Evolutionary conservation across 2,113 vertebrate genomes (phyloP).

Genomic region (Leptobrachium leishanense): DNA sequence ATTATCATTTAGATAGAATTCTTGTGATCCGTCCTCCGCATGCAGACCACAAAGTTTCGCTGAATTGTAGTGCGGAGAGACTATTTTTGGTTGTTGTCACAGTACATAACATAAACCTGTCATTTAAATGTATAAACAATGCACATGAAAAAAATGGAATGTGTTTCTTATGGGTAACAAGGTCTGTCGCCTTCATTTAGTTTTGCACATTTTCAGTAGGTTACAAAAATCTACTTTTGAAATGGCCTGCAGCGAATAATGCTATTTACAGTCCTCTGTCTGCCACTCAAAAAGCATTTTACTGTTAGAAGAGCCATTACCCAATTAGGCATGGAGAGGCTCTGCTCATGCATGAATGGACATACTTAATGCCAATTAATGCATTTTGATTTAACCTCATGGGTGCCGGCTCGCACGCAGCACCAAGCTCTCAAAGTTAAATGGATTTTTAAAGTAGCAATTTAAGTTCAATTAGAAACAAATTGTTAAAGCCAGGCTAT

Average conservation of each 20-base stretch:
- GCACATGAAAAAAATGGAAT: not conserved
- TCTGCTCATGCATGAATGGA: slow-evolving; percentile 6
- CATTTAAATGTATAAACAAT: slow-evolving; percentile 1
- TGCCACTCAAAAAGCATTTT: slow-evolving; percentile 28
- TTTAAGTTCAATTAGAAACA: slow-evolving; percentile 20
- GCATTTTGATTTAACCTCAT: slow-evolving; percentile 27
- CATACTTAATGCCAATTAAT: slow-evolving; percentile 36
- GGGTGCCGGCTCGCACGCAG: slow-evolving; percentile 9
- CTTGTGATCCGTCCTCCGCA: too few relatives aligned
- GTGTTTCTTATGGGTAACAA: not conserved
- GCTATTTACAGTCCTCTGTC: slow-evolving; percentile 22
- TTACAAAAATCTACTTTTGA: slow-evolving; percentile 1
- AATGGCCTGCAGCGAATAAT: slow-evolving; percentile 18
- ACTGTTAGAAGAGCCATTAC: slow-evolving; percentile 39
- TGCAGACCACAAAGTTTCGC: not conserved
- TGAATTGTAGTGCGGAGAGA: not conserved
- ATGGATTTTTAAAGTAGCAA: not conserved
- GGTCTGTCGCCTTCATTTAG: not conserved
- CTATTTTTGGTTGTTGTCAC: not conserved
- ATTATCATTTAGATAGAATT: too few relatives aligned
- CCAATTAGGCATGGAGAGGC: slow-evolving; percentile 36
- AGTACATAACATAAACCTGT: not conserved
- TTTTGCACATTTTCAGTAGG: slow-evolving; percentile 5
- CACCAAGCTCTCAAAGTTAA: not conserved
- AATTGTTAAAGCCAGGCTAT: too few relatives aligned